Percentiles rank a stretch among this genome's conserved stretches.
These are phyloP conservation scores for Porites divaricata DNA, from an alignment of 92 coral and sea anemone species.

Conservation along the genomic window DNA sequence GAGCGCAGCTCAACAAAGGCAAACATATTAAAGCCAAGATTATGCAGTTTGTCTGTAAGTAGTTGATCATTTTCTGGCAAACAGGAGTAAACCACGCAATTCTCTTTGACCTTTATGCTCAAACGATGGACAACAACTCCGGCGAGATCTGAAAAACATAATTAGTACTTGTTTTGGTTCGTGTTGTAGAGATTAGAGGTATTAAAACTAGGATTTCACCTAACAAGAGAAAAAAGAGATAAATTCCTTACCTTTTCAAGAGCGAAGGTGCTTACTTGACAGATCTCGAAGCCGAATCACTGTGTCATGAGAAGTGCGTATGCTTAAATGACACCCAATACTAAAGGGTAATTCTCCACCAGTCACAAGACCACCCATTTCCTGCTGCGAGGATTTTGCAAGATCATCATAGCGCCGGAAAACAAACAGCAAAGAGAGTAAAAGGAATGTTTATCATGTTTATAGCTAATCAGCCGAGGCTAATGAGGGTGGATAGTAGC, in stretches of 20 bases:
- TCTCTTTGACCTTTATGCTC: not conserved
- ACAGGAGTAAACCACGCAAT: not conserved
- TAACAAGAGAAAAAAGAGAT: not conserved
- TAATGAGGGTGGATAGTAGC: too few relatives aligned
- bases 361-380: not conserved
- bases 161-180: not conserved
- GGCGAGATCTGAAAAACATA: conserved; percentile 11
- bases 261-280: conserved; percentile 14
- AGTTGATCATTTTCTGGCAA: conserved; percentile 7
- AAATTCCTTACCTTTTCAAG: conserved; percentile 27
- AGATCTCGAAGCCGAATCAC: conserved; percentile 17
- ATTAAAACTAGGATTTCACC: not conserved
- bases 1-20: conserved; percentile 31
- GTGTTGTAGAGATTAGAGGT: not conserved
- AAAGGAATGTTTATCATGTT: too few relatives aligned
- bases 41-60: not conserved
- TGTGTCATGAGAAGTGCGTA: not conserved
- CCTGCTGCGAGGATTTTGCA: conserved; percentile 36
- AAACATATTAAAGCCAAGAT: conserved; percentile 7
- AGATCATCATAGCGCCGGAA: not conserved
- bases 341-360: not conserved
- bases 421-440: too few relatives aligned
- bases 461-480: too few relatives aligned
- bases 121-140: not conserved
- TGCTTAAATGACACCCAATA: not conserved